A percentile compares a stretch with the other conserved stretches of the same genome.
These are phyloP conservation scores for Thamnophis sirtalis DNA, from an alignment of 2,113 vertebrate genomes.

Conservation along the genomic window DNA sequence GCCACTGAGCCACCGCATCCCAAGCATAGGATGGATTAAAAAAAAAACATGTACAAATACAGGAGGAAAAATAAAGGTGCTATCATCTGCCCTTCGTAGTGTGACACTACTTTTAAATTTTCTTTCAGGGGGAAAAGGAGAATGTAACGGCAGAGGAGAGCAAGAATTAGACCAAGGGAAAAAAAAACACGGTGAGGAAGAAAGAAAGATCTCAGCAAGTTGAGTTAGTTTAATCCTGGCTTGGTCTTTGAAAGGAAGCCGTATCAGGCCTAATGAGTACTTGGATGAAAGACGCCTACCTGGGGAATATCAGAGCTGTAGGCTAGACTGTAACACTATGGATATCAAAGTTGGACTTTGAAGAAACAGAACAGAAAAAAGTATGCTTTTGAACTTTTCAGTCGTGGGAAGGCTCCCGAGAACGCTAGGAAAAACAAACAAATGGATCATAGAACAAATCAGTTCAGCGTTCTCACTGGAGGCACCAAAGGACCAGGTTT, in stretches of 20 bases:
- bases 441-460: neutral
- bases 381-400: neutral
- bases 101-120: neutral
- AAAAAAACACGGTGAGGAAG: neutral
- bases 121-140: neutral
- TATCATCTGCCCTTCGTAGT: neutral
- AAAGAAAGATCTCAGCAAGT: neutral
- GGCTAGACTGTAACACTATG: neutral
- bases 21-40: neutral
- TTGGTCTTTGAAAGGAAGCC: neutral
- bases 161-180: neutral
- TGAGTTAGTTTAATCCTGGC: neutral
- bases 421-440: neutral
- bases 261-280: neutral
- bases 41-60: neutral
- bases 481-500: neutral
- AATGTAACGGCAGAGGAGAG: neutral
- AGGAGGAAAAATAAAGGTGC: neutral
- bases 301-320: neutral
- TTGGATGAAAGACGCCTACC: neutral
- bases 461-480: neutral
- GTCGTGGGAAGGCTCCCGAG: neutral
- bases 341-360: neutral
- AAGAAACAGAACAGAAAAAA: neutral
- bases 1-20: no score